Conservation (phyloP, 1,140 invertebrate species). For the Drosophila mauritiana region DNA sequence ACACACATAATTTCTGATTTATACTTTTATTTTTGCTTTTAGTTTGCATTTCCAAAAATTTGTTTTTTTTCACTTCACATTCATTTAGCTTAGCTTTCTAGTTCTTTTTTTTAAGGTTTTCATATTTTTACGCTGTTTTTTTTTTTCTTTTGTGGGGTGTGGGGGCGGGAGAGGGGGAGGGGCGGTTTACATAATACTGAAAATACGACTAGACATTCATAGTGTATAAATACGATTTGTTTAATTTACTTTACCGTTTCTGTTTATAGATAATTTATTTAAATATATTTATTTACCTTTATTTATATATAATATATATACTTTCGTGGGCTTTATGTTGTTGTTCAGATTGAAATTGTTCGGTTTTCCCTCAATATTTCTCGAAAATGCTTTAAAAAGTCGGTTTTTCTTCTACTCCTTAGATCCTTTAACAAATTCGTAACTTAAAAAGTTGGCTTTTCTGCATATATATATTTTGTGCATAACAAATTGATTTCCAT, state of each 20-base stretch:
- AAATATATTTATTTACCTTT: slow-evolving; percentile 66
- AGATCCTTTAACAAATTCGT: slow-evolving; percentile 49
- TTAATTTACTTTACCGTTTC: slow-evolving; percentile 49
- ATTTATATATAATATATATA: slow-evolving; percentile 65
- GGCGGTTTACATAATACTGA: slow-evolving; percentile 79
- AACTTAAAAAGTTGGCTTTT: slow-evolving; percentile 47
- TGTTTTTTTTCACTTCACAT: slow-evolving; percentile 44
- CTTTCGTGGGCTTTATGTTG: slow-evolving; percentile 75
- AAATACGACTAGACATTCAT: slow-evolving; percentile 85
- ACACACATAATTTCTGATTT: slow-evolving; percentile 61
- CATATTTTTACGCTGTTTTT: slow-evolving; percentile 42
- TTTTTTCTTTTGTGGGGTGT: slow-evolving; percentile 6
- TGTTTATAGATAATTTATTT: slow-evolving; percentile 61
- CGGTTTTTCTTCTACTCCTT: slow-evolving; percentile 32
- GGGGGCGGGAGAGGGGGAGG: neutral
- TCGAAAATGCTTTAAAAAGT: slow-evolving; percentile 79
- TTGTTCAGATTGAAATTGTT: slow-evolving; percentile 76
- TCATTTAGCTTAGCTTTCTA: slow-evolving; percentile 54
- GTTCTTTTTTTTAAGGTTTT: slow-evolving; percentile 16
- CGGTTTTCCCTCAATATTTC: slow-evolving; percentile 65
- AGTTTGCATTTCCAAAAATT: slow-evolving; percentile 63
- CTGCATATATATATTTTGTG: slow-evolving; percentile 33
- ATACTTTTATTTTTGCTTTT: slow-evolving; percentile 45
- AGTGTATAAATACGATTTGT: slow-evolving; percentile 79
- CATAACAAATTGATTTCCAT: slow-evolving; percentile 53